Percentiles rank a stretch among this genome's conserved stretches.
Evolutionary conservation across 2,113 vertebrate species (phyloP).

Genomic region (Opisthocomus hoazin): DNA sequence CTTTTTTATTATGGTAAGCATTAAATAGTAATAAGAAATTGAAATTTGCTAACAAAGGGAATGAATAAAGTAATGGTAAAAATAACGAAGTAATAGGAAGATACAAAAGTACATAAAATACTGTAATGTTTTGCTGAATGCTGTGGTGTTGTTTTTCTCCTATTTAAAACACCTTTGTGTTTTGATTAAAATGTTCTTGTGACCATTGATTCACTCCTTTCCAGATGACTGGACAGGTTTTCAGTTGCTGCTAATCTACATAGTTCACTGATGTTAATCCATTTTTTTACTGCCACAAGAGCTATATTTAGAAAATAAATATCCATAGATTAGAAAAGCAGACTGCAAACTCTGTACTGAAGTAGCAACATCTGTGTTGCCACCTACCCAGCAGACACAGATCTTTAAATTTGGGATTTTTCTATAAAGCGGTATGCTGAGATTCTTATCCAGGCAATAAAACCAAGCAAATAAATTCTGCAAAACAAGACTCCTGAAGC

Average conservation of each 20-base stretch:
- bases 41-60: neutral
- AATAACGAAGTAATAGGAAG: neutral
- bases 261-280: neutral
- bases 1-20: neutral
- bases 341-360: neutral
- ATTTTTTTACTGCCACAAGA: neutral
- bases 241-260: neutral
- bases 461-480: neutral
- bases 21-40: slow-evolving; percentile 23
- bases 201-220: neutral
- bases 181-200: neutral
- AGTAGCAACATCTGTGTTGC: neutral
- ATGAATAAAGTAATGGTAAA: neutral
- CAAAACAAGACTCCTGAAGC: neutral
- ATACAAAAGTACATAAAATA: neutral
- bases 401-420: neutral
- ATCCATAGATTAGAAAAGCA: neutral
- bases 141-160: neutral
- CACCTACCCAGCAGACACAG: neutral
- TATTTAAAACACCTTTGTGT: neutral
- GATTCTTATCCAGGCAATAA: neutral
- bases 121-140: neutral
- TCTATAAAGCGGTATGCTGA: neutral
- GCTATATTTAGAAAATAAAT: neutral
- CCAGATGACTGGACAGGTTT: neutral